A percentile compares a stretch with the other conserved stretches of the same genome.
Evolutionary conservation across 2,797 vertebrate species (phyloP).

Genomic region (Thripadectes ignobilis): DNA sequence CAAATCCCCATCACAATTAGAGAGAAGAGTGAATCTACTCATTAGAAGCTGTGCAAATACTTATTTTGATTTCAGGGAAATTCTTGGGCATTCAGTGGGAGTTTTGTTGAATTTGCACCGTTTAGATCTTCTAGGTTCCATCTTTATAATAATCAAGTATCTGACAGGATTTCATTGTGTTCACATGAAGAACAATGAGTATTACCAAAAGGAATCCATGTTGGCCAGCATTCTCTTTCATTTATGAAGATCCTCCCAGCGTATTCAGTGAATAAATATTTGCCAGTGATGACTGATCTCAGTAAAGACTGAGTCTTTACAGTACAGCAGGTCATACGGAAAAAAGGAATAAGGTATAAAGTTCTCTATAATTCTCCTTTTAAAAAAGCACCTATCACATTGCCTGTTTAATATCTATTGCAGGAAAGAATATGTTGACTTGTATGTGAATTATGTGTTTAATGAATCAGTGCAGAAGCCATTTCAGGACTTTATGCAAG

Average conservation of each 20-base stretch:
- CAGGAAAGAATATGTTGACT: constrained; percentile 76
- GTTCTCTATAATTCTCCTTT: not conserved
- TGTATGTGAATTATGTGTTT: constrained; percentile 71
- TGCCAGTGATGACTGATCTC: not conserved
- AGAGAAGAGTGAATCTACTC: not conserved
- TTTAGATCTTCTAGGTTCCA: not conserved
- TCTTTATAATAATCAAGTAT: not conserved
- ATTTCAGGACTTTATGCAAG: constrained; percentile 60
- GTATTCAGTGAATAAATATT: not conserved
- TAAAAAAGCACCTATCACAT: not conserved
- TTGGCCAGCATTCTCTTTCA: not conserved
- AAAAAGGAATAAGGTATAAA: not conserved
- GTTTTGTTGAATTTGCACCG: not conserved
- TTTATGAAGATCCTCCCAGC: not conserved
- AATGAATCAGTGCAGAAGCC: constrained; percentile 61
- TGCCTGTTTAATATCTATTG: not conserved
- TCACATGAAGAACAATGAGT: not conserved
- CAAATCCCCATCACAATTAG: not conserved
- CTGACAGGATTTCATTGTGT: not conserved
- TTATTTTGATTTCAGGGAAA: not conserved
- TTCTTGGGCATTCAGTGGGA: not conserved
- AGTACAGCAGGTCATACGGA: not conserved
- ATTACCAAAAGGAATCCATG: not conserved
- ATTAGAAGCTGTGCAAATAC: not conserved
- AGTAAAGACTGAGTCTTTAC: not conserved